Percentiles rank a stretch among this genome's conserved stretches.
Evolutionary conservation across 2,888 invertebrate genomes (phyloP).

Genomic region (Diogma glabrata): DNA sequence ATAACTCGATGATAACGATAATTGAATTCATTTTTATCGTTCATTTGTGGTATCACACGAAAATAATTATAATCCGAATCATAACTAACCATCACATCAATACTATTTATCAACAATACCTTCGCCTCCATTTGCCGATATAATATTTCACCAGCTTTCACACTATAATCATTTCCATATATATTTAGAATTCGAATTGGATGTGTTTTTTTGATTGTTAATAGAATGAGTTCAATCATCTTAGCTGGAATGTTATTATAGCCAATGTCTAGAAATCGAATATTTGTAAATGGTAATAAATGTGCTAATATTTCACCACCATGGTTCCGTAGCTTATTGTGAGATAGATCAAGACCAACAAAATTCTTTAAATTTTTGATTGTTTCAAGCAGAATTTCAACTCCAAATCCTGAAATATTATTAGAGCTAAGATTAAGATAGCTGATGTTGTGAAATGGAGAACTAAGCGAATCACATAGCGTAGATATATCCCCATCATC

Average conservation of each 20-base stretch:
- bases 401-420: slow-evolving; percentile 27
- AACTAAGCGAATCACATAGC: slow-evolving; percentile 27
- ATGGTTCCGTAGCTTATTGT: slow-evolving; percentile 26
- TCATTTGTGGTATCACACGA: slow-evolving; percentile 29
- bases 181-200: slow-evolving; percentile 24
- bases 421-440: slow-evolving; percentile 27
- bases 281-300: slow-evolving; percentile 19
- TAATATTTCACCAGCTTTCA: slow-evolving; percentile 23
- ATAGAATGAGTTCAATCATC: slow-evolving; percentile 25
- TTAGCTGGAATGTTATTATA: slow-evolving; percentile 26
- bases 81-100: slow-evolving; percentile 25
- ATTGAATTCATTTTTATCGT: too few species aligned
- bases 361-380: slow-evolving; percentile 21
- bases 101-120: slow-evolving; percentile 22
- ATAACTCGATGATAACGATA: too few species aligned
- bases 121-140: slow-evolving; percentile 24
- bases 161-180: slow-evolving; percentile 27
- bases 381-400: slow-evolving; percentile 24
- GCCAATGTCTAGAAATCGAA: slow-evolving; percentile 25
- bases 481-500: slow-evolving; percentile 27
- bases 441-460: slow-evolving; percentile 13
- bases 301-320: slow-evolving; percentile 30
- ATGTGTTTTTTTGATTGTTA: slow-evolving; percentile 27
- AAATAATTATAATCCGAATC: slow-evolving; percentile 24
- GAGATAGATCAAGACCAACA: slow-evolving; percentile 25